Conservation (phyloP, 2,113 vertebrate genomes). For the Callorhinus ursinus region DNA sequence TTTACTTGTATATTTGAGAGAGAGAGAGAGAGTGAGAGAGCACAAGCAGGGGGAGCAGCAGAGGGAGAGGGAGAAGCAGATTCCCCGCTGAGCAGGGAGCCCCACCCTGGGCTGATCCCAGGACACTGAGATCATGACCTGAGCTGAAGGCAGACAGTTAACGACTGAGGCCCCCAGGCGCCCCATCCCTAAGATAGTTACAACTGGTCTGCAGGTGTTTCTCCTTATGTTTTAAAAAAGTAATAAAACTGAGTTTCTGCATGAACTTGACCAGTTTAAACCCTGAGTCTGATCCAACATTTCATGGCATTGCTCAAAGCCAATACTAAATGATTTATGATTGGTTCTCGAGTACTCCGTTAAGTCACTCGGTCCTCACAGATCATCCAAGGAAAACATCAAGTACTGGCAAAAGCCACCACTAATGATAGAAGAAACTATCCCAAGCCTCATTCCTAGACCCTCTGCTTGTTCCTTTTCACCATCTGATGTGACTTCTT, state of each 20-base stretch:
- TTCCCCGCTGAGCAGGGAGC: no score
- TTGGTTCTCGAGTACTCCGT: not conserved
- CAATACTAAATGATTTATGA: not conserved
- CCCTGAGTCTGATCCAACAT: not conserved
- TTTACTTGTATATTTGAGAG: no score
- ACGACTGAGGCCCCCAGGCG: no score
- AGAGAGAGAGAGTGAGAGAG: no score
- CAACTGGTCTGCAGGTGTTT: not conserved
- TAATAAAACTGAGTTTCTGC: not conserved
- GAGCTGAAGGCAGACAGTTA: no score
- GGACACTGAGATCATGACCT: no score
- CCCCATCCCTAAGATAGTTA: not conserved
- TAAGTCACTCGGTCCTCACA: not conserved
- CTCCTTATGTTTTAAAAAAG: not conserved
- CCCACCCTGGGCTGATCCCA: no score
- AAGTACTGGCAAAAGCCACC: not conserved
- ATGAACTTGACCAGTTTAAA: not conserved
- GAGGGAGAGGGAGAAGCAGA: no score
- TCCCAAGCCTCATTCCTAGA: not conserved
- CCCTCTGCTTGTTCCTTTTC: not conserved
- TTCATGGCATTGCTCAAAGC: conserved; percentile 38
- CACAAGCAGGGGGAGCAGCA: no score
- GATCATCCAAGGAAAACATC: not conserved
- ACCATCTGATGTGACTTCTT: not conserved
- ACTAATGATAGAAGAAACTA: not conserved